Conservation (phyloP, 2,113 vertebrate species). For the Conger conger region DNA sequence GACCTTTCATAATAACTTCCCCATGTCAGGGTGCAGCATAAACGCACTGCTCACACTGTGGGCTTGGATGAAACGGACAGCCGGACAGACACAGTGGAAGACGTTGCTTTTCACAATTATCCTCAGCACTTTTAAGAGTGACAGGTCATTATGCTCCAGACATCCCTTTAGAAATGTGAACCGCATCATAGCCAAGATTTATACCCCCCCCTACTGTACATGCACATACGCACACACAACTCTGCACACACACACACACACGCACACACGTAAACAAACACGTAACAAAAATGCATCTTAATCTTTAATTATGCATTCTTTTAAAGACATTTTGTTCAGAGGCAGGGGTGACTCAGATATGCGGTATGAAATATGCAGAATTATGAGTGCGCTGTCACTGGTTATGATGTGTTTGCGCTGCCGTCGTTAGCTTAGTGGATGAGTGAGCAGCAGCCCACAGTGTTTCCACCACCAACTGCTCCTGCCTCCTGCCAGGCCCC, state of each 20-base stretch:
- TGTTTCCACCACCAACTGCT: not conserved
- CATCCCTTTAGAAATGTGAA: not conserved
- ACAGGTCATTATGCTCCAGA: not conserved
- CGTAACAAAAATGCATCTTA: no score
- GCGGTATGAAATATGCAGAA: no score
- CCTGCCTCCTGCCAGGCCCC: not conserved
- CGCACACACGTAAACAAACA: no score
- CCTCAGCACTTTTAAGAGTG: not conserved
- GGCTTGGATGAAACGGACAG: not conserved
- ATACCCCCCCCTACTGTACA: not conserved
- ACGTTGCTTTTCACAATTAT: not conserved
- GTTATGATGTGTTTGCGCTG: not conserved
- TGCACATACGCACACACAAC: no score
- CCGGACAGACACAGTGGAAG: not conserved
- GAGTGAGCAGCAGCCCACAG: not conserved
- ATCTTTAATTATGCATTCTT: not conserved
- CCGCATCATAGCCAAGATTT: not conserved
- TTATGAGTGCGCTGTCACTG: no score
- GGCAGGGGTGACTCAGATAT: not conserved
- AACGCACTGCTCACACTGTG: not conserved
- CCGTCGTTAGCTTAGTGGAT: not conserved
- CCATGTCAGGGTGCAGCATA: not conserved
- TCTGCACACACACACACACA: not conserved
- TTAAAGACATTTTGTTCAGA: not conserved
- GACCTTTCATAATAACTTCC: constrained; percentile 17